Evolutionary conservation across 2,888 invertebrate genomes (phyloP).

Genomic region (Protophormia terraenovae): DNA sequence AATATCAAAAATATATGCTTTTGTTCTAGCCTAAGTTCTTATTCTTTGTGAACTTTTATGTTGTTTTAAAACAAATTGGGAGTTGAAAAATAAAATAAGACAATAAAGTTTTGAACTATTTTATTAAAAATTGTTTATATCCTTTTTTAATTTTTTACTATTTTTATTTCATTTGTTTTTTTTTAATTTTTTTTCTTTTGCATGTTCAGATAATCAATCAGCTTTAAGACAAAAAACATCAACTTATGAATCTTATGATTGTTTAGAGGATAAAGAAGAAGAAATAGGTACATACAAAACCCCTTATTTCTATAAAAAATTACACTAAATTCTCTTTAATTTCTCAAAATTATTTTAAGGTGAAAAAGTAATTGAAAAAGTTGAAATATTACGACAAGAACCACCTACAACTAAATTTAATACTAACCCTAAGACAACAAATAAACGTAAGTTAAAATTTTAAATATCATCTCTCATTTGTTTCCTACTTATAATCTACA

Average conservation of each 20-base stretch:
- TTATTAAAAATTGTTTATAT: neutral
- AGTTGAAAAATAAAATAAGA: no score
- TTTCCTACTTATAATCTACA: neutral
- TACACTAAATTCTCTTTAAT: neutral
- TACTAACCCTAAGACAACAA: neutral
- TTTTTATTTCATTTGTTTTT: neutral
- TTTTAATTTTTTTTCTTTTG: constrained; percentile 31
- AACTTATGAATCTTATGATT: constrained; percentile 72
- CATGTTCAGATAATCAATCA: constrained; percentile 54
- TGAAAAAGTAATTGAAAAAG: constrained; percentile 46
- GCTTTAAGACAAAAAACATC: constrained; percentile 55
- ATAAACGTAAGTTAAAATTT: constrained; percentile 30
- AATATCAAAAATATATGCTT: no score
- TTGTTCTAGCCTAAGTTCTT: no score
- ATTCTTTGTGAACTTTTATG: no score
- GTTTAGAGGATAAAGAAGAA: constrained; percentile 70
- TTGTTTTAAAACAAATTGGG: no score
- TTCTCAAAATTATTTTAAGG: constrained; percentile 35
- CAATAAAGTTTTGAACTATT: no score
- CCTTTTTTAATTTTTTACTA: neutral
- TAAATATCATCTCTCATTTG: neutral
- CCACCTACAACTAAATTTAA: constrained; percentile 5
- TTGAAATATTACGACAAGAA: constrained; percentile 31
- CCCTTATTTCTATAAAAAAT: neutral
- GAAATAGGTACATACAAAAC: constrained; percentile 72